A percentile compares a stretch with the other conserved stretches of the same genome.
Evolutionary conservation across 1,140 invertebrate species (phyloP).

Genomic region (Metaphire vulgaris): DNA sequence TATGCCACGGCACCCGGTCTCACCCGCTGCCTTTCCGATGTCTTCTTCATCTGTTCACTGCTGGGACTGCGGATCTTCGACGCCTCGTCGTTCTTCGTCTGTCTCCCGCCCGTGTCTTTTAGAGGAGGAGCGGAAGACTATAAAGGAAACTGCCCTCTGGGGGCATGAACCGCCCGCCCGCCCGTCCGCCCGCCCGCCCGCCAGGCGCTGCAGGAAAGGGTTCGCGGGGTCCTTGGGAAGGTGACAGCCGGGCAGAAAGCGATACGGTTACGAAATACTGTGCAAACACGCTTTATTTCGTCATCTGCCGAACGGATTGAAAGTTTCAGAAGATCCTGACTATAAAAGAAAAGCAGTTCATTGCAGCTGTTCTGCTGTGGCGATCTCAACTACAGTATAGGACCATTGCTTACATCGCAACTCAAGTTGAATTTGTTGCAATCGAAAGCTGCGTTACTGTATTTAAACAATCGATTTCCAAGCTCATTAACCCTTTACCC

Average conservation of each 20-base stretch:
- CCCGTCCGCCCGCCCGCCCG: too few species aligned
- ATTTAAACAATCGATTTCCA: too few species aligned
- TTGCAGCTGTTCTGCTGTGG: too few species aligned
- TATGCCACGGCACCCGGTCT: background rate
- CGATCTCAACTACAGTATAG: too few species aligned
- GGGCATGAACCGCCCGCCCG: too few species aligned
- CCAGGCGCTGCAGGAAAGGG: background rate
- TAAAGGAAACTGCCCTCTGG: background rate
- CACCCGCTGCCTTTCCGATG: background rate
- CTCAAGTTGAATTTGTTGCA: too few species aligned
- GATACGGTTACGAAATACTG: background rate
- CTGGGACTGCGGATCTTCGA: too few species aligned
- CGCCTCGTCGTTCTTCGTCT: background rate
- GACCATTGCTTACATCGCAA: too few species aligned
- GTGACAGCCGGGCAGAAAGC: background rate
- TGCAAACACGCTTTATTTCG: background rate
- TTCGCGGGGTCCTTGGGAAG: background rate
- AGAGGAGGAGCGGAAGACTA: background rate
- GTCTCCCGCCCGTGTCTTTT: background rate
- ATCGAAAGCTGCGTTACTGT: too few species aligned
- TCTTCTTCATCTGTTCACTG: background rate
- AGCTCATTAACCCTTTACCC: too few species aligned
- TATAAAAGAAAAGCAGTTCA: too few species aligned
- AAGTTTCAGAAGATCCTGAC: background rate
- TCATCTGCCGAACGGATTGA: background rate